These are phyloP conservation scores for Poecilia latipinna DNA, from an alignment of 2,113 vertebrate genomes.

Conservation along the genomic window DNA sequence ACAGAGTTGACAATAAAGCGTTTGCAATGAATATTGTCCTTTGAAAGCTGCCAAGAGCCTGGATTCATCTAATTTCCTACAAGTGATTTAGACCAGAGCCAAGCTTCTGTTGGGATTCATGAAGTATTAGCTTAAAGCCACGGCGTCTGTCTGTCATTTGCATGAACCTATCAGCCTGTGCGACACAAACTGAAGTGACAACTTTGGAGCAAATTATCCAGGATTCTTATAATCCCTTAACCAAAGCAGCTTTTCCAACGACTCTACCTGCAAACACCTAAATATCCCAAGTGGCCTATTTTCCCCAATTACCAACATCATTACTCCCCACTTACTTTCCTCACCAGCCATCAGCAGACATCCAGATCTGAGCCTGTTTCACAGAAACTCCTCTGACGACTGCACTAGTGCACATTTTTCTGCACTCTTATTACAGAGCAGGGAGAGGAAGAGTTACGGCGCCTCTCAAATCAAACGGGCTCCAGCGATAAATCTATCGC, in stretches of 20 bases:
- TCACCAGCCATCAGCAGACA: constrained; percentile 53
- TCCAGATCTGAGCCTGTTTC: constrained; percentile 59
- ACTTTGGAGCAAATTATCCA: constrained; percentile 77
- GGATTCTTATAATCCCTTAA: constrained; percentile 77
- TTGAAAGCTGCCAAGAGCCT: constrained; percentile 74
- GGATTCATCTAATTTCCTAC: constrained; percentile 80
- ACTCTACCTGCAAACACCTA: constrained; percentile 77
- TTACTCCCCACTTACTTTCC: constrained; percentile 71
- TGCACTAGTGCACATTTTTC: constrained; percentile 70
- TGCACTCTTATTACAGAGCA: constrained; percentile 66
- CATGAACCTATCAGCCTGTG: constrained; percentile 83
- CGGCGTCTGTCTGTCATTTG: constrained; percentile 66
- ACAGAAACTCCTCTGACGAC: constrained; percentile 52
- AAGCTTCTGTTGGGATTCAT: constrained; percentile 80
- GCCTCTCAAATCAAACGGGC: constrained; percentile 70
- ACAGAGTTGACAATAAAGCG: constrained; percentile 58
- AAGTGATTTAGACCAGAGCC: constrained; percentile 79
- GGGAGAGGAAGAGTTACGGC: constrained; percentile 70
- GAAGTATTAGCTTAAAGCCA: constrained; percentile 52
- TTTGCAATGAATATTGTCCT: constrained; percentile 74
- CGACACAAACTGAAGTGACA: constrained; percentile 86
- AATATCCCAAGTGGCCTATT: constrained; percentile 74
- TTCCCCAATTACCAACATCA: constrained; percentile 77
- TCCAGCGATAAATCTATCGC: constrained; percentile 73
- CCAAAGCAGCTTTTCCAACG: constrained; percentile 73